Evolutionary conservation across 2,888 invertebrate species (phyloP).

Genomic region (Parelbella ahira): DNA sequence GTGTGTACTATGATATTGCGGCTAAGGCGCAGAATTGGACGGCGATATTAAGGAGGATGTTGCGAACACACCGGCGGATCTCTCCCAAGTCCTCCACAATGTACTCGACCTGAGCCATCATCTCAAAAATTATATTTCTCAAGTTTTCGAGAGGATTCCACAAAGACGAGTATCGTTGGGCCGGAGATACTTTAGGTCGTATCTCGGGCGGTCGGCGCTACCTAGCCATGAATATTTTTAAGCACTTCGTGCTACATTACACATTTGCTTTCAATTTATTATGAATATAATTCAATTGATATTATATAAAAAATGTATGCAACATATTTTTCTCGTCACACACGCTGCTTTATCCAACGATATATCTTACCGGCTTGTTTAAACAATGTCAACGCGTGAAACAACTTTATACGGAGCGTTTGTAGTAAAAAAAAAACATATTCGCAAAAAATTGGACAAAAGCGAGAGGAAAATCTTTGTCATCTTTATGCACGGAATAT

Average conservation of each 20-base stretch:
- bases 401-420: slow-evolving; percentile 13
- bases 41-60: slow-evolving; percentile 39
- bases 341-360: neutral
- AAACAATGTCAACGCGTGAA: slow-evolving; percentile 17
- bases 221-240: slow-evolving; percentile 15
- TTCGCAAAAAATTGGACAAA: slow-evolving; percentile 15
- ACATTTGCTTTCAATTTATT: slow-evolving; percentile 17
- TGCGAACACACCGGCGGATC: slow-evolving; percentile 29
- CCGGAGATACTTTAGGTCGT: slow-evolving; percentile 16
- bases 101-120: slow-evolving; percentile 49
- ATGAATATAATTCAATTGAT: too few species aligned
- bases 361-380: slow-evolving; percentile 7
- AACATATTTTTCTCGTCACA: too few species aligned
- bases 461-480: slow-evolving; percentile 12
- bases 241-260: slow-evolving; percentile 11
- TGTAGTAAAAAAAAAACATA: slow-evolving; percentile 5
- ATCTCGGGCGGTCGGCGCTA: slow-evolving; percentile 10
- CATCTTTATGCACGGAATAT: slow-evolving; percentile 18
- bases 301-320: too few species aligned
- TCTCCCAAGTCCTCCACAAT: slow-evolving; percentile 47
- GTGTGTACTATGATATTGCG: slow-evolving; percentile 40
- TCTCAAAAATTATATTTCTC: slow-evolving; percentile 45
- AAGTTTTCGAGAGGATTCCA: slow-evolving; percentile 41
- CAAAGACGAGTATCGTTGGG: slow-evolving; percentile 29
- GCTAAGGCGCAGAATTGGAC: slow-evolving; percentile 43